phyloP scores from a whole-genome alignment of 2,797 vertebrate species.

The Heterohyrax brucei region DNA sequence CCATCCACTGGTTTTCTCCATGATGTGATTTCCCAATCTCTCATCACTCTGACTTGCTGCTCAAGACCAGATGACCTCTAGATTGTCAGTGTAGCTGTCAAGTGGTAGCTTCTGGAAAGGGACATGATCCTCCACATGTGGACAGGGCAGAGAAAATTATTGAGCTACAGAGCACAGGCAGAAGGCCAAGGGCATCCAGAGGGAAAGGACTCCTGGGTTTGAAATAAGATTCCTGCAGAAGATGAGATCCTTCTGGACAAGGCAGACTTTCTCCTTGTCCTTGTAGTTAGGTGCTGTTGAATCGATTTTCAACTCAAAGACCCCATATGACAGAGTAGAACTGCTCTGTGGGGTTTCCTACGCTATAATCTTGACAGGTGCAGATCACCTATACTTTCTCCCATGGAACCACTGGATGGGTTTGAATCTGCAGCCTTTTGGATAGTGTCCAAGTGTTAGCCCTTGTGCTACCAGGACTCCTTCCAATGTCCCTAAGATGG shows the following conservation, averaged over 20 bases:
- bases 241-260: background rate
- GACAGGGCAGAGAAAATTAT: background rate
- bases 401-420: background rate
- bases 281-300: background rate
- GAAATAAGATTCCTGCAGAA: background rate
- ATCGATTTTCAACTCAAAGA: background rate
- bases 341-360: background rate
- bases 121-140: background rate
- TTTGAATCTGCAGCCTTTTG: background rate
- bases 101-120: slow-evolving; percentile 2
- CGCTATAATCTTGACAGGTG: background rate
- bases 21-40: background rate
- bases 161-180: background rate
- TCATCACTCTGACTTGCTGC: background rate
- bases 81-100: background rate
- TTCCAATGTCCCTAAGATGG: background rate
- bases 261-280: background rate
- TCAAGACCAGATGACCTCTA: background rate
- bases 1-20: background rate
- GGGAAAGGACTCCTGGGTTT: background rate
- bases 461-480: background rate
- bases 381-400: background rate
- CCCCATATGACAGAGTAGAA: background rate
- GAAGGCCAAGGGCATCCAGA: background rate
- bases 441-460: background rate